Evolutionary conservation across 2,888 invertebrate species (phyloP), one percentile per base, ranked within the genome.

Genomic region (Syritta pipiens): DNA sequence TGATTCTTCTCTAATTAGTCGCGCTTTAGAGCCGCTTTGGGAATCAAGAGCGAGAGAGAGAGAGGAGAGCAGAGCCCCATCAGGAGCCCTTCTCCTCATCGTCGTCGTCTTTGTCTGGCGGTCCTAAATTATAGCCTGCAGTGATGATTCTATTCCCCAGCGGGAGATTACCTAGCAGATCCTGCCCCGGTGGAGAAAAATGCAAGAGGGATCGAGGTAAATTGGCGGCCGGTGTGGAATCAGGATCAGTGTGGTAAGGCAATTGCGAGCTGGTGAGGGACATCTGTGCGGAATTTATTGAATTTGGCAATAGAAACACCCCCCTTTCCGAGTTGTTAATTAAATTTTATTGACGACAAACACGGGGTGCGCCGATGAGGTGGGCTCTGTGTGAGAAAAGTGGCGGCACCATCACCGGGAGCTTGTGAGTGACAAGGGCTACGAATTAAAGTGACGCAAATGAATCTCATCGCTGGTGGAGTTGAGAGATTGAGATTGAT

Each of bases 141-240:
- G 75, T 63, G 67, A 62, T 62, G 68, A 68, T 62, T 68, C 68
- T 57, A 68, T 68, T 62, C 49, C 75, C 35, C 75, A 62, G 75
- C 55, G 49, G 75, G 68, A 46, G 42, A 67, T 75, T 59, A 28
- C 74, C 10, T 35, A 3, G 53, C 30, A 37, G 30, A 19, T 9
- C 10, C 14, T 30, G 14, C 10, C 28, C 37, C 4, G 37, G 37
- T 37, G 37, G 37, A 17, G n/a, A n/a, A n/a, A n/a, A n/a, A n/a
- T n/a, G n/a, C n/a, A n/a, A n/a, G n/a, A n/a, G n/a, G n/a, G n/a
- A n/a, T n/a, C n/a, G n/a, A n/a, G n/a, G n/a, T n/a, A n/a, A n/a
- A n/a, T n/a, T n/a, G n/a, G n/a, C n/a, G n/a, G n/a, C n/a, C n/a
- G n/a, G n/a, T n/a, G n/a, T n/a, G n/a, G n/a, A n/a, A n/a, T n/a